phyloP scores from a whole-genome alignment of 53 echinoderm and acorn worm genomes.

The Zoroaster sp. region DNA sequence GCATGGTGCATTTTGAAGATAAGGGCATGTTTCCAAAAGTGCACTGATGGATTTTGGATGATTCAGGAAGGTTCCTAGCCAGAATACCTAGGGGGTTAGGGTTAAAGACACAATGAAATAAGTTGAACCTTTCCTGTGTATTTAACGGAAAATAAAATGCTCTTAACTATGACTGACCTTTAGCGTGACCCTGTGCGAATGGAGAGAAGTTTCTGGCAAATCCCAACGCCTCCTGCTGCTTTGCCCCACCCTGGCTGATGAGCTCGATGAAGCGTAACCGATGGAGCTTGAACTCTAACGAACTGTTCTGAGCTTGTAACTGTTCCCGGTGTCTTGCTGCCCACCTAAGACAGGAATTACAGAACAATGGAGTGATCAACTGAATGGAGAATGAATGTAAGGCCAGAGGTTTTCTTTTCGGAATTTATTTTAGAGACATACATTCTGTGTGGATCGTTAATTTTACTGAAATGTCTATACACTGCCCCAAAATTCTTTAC shows the following conservation, averaged over 20 bases:
- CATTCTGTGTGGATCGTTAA: neutral
- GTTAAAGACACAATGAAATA: no score
- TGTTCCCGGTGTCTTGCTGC: slow-evolving; percentile 78
- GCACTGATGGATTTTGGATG: no score
- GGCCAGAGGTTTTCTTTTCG: neutral
- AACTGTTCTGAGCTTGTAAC: slow-evolving; percentile 78
- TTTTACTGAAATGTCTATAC: neutral
- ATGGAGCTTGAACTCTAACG: slow-evolving; percentile 91
- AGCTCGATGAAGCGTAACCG: slow-evolving; percentile 95
- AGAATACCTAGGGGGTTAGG: no score
- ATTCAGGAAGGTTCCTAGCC: no score
- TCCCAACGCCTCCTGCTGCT: slow-evolving; percentile 71
- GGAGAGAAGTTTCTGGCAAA: slow-evolving; percentile 83
- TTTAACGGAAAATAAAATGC: no score
- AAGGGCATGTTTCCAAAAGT: no score
- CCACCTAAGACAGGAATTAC: no score
- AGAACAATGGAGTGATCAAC: no score
- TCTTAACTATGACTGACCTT: no score
- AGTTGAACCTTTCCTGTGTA: no score
- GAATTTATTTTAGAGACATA: no score
- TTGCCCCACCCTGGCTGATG: slow-evolving; percentile 71
- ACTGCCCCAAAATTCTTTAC: neutral
- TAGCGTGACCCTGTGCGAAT: slow-evolving; percentile 85
- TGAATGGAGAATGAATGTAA: neutral
- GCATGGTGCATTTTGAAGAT: no score